A percentile compares a stretch with the other conserved stretches of the same genome.
phyloP scores from a whole-genome alignment of 92 coral and sea anemone species.

The Metridium senile region DNA sequence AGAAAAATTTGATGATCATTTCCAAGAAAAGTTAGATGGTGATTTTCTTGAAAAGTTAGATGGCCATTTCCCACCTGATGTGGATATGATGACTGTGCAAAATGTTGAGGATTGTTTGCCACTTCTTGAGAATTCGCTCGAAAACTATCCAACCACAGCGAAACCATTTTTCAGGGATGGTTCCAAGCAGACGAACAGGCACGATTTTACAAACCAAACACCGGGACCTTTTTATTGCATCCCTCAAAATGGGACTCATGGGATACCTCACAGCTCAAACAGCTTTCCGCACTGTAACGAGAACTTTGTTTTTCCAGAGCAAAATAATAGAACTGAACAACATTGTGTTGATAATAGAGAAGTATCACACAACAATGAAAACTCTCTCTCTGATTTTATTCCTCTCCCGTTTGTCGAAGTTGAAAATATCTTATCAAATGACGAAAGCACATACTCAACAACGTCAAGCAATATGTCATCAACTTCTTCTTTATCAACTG shows the following conservation, averaged over 20 bases:
- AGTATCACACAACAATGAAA: too few relatives aligned
- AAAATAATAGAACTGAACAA: too few relatives aligned
- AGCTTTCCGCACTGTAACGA: neutral
- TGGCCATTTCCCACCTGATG: neutral
- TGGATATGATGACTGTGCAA: neutral
- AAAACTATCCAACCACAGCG: neutral
- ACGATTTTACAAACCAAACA: neutral
- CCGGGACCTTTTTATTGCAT: neutral
- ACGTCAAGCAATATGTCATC: conserved; percentile 6
- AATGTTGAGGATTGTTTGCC: neutral
- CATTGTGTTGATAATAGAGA: too few relatives aligned
- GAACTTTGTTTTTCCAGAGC: too few relatives aligned
- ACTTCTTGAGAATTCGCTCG: neutral
- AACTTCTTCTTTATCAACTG: neutral
- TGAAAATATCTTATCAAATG: conserved; percentile 10
- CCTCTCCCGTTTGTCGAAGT: conserved; percentile 20
- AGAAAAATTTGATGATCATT: neutral
- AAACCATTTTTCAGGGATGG: neutral
- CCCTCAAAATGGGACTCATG: neutral
- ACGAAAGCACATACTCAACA: conserved; percentile 3
- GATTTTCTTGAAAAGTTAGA: too few relatives aligned
- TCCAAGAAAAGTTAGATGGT: neutral
- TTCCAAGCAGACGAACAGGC: neutral
- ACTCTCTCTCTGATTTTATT: conserved; percentile 9
- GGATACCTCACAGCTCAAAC: neutral